Evolutionary conservation across 2,888 invertebrate genomes (phyloP), one percentile per base, ranked within the genome.

Genomic region (Troilus luridus): DNA sequence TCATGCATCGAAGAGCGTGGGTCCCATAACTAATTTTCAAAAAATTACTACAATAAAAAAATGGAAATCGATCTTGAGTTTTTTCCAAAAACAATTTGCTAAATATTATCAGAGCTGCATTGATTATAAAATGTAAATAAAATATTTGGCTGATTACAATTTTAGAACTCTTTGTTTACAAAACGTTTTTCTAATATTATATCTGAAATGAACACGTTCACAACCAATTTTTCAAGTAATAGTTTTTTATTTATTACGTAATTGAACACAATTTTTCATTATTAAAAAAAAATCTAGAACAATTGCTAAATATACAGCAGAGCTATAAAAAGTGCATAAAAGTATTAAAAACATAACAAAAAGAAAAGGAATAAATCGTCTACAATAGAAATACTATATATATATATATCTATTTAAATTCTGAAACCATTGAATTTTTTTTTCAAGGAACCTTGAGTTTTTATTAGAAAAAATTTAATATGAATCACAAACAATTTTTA

Each of bases 211-310:
- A 85, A 85, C 85, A 85, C 85, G 10, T 85, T 85, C 85, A 85
- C 85, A 85, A 85, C 85, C 85, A 85, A 85, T 58, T 85, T 85
- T 85, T n/a, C 85, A 58, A 58, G 85, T 85, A 85, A 85, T 58
- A 85, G 14, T 21, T 56, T 21, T 85, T 54, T 54, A 7, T 56
- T 85, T 85, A 85, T 85, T 85, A 58, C 85, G n/a, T 0, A 56
- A 85, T 85, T 54, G 56, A 85, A 85, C 54, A 85, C 85, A 85
- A 85, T 85, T 54, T 85, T 56, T 77, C 9, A 9, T 85, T 17
- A n/a, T 85, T 56, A 58, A 85, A 56, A 56, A 85, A n/a, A 21
- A 85, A 85, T n/a, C 58, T 67, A 89, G 27, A 67, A 67, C 64
- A 67, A 62, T 59, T 59, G 67, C 67, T 64, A 89, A 9, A 21